Evolutionary conservation across 2,113 vertebrate genomes (phyloP).

Genomic region (Rattus norvegicus): DNA sequence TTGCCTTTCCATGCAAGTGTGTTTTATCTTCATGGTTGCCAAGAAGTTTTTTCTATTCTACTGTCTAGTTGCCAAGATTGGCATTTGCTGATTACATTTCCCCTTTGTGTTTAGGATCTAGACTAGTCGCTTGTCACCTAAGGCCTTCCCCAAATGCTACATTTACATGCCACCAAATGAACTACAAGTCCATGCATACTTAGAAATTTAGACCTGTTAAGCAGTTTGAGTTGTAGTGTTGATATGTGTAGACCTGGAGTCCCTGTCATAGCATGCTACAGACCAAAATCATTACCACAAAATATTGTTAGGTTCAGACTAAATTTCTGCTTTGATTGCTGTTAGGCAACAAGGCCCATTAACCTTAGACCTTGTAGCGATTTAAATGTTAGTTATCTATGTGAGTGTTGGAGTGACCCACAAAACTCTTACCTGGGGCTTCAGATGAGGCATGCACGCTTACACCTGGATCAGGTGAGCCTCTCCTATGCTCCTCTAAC

Average conservation of each 20-base stretch:
- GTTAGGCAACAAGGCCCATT: neutral
- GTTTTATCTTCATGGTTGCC: neutral
- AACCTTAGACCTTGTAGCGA: neutral
- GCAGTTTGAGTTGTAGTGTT: neutral
- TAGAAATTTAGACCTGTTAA: neutral
- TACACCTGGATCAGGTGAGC: neutral
- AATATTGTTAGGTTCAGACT: neutral
- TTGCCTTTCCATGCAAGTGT: neutral
- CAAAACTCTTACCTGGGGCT: neutral
- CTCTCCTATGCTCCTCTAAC: neutral
- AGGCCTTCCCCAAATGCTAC: neutral
- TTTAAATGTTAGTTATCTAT: neutral
- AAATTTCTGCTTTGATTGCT: neutral
- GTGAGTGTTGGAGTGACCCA: neutral
- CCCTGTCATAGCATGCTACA: neutral
- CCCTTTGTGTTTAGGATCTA: neutral
- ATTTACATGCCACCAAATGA: neutral
- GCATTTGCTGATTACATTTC: neutral
- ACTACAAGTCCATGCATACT: neutral
- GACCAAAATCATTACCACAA: neutral
- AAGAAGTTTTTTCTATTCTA: neutral
- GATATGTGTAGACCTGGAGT: neutral
- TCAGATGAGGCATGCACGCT: neutral
- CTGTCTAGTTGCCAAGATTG: neutral
- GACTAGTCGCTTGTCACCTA: neutral